Evolutionary conservation across 2,113 vertebrate species (phyloP).

Genomic region (Platycercus adscitus): DNA sequence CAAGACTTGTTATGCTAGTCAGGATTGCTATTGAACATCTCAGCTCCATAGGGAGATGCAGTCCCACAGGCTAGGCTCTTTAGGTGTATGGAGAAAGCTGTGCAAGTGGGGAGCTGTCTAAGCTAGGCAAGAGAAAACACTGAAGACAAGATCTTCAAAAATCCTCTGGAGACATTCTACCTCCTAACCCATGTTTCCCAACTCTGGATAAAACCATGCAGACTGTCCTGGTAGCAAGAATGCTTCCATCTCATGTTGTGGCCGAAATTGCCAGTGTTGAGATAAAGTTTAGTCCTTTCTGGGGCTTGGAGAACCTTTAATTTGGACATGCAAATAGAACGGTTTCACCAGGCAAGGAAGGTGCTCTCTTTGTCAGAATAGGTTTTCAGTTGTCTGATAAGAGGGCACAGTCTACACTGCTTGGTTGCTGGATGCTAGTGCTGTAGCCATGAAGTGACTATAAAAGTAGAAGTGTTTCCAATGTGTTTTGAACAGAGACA

Average conservation of each 20-base stretch:
- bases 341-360: not conserved
- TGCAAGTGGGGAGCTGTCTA: not conserved
- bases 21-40: not conserved
- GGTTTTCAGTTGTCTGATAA: not conserved
- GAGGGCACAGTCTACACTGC: not conserved
- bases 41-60: not conserved
- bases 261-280: not conserved
- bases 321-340: not conserved
- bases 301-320: not conserved
- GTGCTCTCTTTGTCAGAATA: not conserved
- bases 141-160: not conserved
- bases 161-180: not conserved
- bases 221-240: not conserved
- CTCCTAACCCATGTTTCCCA: not conserved
- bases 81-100: rapidly evolving
- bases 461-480: not conserved
- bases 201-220: not conserved
- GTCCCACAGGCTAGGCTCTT: not conserved
- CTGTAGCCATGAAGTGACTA: not conserved
- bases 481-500: not conserved
- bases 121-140: not conserved
- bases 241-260: not conserved
- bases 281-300: not conserved
- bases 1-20: not conserved
- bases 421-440: not conserved